Evolutionary conservation across 2,888 invertebrate genomes (phyloP).

Genomic region (Lithophane semibrunnea): DNA sequence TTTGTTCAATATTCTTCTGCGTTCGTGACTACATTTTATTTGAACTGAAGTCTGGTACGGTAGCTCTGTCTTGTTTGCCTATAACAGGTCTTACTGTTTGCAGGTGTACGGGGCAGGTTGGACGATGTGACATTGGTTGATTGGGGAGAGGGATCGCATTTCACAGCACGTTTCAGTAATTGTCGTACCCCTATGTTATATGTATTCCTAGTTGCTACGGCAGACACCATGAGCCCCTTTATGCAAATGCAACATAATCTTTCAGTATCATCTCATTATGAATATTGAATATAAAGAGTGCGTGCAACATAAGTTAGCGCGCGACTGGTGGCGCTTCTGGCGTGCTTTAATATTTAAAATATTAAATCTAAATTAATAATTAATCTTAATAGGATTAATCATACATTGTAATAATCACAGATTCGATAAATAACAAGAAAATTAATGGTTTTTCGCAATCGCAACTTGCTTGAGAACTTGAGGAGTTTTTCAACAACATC

Average conservation of each 20-base stretch:
- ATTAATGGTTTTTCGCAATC: too few species aligned
- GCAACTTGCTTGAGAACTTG: neutral
- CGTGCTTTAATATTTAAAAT: too few species aligned
- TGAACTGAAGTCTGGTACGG: neutral
- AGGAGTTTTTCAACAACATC: constrained; percentile 11
- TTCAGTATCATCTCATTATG: neutral
- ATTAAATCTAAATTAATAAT: too few species aligned
- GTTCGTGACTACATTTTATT: constrained; percentile 8
- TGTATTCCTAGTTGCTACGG: neutral
- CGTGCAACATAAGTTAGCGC: too few species aligned
- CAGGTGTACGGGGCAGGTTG: constrained; percentile 31
- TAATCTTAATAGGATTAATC: too few species aligned
- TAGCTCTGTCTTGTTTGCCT: constrained; percentile 4
- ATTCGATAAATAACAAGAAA: neutral
- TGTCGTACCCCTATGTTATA: neutral
- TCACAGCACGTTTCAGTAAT: constrained; percentile 3
- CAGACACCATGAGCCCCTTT: neutral
- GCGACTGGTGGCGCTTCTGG: too few species aligned
- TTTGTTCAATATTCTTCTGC: constrained; percentile 17
- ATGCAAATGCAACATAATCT: neutral
- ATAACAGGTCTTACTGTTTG: constrained; percentile 14
- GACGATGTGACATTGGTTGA: constrained; percentile 11
- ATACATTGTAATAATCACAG: neutral
- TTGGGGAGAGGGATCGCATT: constrained; percentile 1
- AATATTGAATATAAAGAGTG: too few species aligned